A percentile compares a stretch with the other conserved stretches of the same genome.
Evolutionary conservation across 1,140 invertebrate genomes (phyloP).

Genomic region (Orchestia grillus): DNA sequence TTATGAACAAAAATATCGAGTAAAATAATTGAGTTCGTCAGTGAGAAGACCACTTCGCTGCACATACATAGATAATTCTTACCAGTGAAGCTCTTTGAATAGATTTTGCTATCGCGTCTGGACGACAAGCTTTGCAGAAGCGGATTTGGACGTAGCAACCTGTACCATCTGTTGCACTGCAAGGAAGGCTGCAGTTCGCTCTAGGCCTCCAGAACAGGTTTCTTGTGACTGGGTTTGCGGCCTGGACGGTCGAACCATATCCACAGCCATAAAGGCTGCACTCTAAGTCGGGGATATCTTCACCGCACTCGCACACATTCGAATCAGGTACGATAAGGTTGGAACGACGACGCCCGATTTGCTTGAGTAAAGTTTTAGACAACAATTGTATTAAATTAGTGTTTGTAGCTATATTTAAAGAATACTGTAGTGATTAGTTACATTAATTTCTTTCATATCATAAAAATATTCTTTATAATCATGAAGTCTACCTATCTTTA

Average conservation of each 20-base stretch:
- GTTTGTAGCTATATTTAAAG: background rate
- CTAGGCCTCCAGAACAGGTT: background rate
- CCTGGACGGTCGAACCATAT: background rate
- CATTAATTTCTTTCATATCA: background rate
- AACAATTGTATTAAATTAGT: background rate
- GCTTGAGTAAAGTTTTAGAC: background rate
- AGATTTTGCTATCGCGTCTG: background rate
- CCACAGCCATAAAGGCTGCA: background rate
- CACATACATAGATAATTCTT: background rate
- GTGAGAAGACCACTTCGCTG: background rate
- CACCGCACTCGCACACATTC: background rate
- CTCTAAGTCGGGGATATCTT: background rate
- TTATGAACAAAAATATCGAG: background rate
- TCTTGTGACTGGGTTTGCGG: background rate
- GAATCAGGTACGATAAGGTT: background rate
- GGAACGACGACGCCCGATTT: background rate
- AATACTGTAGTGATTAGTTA: background rate
- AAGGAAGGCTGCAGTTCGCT: background rate
- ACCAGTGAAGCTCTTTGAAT: background rate
- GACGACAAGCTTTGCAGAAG: background rate
- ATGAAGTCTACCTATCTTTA: too few species aligned
- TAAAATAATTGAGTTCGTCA: background rate
- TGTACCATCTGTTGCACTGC: background rate
- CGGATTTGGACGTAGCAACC: background rate
- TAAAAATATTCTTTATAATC: too few species aligned